These are phyloP conservation scores for Percopsis transmontana DNA, from an alignment of 2,113 vertebrate species.

Conservation along the genomic window DNA sequence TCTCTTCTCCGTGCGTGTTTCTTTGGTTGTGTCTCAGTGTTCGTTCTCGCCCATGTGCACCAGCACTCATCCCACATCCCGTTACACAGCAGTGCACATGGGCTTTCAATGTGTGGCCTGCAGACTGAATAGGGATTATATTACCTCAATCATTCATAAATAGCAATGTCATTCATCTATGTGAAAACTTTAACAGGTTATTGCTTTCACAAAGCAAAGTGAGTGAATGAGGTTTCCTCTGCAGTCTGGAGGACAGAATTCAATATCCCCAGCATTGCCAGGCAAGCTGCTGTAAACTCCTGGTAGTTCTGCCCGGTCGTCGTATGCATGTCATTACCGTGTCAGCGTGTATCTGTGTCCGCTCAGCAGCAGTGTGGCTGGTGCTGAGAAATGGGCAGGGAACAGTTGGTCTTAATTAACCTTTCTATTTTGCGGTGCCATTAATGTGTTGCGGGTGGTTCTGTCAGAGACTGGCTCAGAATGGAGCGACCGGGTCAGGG, in stretches of 20 bases:
- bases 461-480: slow-evolving; percentile 60
- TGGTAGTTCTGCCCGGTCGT: neutral
- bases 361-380: slow-evolving; percentile 53
- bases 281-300: neutral
- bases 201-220: too few species aligned
- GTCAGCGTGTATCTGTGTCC: slow-evolving; percentile 15
- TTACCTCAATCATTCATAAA: too few species aligned
- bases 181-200: too few species aligned
- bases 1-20: too few species aligned
- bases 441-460: slow-evolving; percentile 69
- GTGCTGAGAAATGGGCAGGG: slow-evolving; percentile 44
- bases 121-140: too few species aligned
- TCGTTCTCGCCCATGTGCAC: too few species aligned
- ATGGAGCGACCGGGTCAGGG: slow-evolving; percentile 49
- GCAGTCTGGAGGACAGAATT: neutral
- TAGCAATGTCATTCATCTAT: too few species aligned
- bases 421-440: slow-evolving; percentile 64
- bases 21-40: too few species aligned
- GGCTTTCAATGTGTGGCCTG: too few species aligned
- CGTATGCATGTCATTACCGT: slow-evolving; percentile 1
- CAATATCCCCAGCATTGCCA: neutral
- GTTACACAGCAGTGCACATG: too few species aligned
- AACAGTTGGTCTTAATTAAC: slow-evolving; percentile 76
- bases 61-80: too few species aligned
- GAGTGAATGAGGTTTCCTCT: too few species aligned